Evolutionary conservation across 2,888 invertebrate species (phyloP).

Genomic region (Chymomyza fuscimana): DNA sequence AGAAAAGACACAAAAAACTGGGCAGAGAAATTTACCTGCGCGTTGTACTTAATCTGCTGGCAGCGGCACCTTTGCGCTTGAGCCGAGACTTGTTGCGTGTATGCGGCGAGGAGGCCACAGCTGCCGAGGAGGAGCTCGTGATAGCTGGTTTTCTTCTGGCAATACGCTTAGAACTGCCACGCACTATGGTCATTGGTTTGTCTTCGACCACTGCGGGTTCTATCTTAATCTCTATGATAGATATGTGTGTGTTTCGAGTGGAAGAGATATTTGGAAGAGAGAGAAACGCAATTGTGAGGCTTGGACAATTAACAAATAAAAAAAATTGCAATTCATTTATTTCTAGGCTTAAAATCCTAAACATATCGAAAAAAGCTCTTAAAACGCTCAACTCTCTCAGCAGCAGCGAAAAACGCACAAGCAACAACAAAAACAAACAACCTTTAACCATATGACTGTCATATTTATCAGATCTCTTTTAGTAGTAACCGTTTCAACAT

Average conservation of each 20-base stretch:
- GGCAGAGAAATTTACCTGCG: constrained; percentile 58
- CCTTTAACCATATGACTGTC: constrained; percentile 12
- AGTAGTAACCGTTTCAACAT: neutral
- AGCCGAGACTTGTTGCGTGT: constrained; percentile 54
- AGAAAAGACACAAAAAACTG: constrained; percentile 20
- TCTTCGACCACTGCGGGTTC: neutral
- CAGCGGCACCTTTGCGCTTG: constrained; percentile 50
- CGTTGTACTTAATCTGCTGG: constrained; percentile 27
- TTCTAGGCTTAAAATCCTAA: neutral
- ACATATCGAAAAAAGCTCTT: constrained; percentile 49
- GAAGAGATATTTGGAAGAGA: neutral
- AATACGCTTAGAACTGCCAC: constrained; percentile 47
- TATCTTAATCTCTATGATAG: neutral
- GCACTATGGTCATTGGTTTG: constrained; percentile 13
- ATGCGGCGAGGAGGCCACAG: constrained; percentile 8
- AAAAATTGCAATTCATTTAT: neutral
- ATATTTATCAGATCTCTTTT: neutral
- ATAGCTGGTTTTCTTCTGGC: constrained; percentile 48
- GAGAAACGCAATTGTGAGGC: neutral
- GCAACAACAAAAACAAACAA: constrained; percentile 29
- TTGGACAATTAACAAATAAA: neutral
- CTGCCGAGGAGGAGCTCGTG: constrained; percentile 14
- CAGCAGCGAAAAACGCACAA: constrained; percentile 19
- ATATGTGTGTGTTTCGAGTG: neutral
- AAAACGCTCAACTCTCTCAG: constrained; percentile 9